phyloP scores from a whole-genome alignment of 2,113 vertebrate species.

The Rafetus swinhoei region DNA sequence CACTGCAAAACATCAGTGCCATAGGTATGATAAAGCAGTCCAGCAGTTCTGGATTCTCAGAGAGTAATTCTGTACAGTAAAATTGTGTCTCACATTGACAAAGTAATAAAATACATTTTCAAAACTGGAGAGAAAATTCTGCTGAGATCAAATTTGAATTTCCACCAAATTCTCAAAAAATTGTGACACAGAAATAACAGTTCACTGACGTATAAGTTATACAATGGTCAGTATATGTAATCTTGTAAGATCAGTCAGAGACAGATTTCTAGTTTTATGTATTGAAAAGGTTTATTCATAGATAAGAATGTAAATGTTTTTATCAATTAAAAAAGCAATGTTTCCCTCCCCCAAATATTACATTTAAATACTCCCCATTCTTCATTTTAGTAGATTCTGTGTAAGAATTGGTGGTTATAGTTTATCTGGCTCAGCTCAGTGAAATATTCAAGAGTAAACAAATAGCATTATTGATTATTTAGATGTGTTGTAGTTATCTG shows the following conservation, averaged over 20 bases:
- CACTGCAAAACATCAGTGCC: not conserved
- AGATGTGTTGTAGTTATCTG: not conserved
- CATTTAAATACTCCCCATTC: not conserved
- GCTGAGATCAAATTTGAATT: slow-evolving; percentile 15
- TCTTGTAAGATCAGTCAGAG: not conserved
- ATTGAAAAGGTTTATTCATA: not conserved
- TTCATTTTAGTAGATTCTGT: not conserved
- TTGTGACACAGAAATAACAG: not conserved
- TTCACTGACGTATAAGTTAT: not conserved
- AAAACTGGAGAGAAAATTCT: not conserved
- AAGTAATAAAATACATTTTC: not conserved
- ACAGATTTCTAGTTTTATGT: not conserved
- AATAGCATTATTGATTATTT: not conserved
- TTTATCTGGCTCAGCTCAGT: not conserved
- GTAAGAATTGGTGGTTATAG: not conserved
- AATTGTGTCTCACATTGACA: not conserved
- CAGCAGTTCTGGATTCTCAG: not conserved
- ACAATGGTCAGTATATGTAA: not conserved
- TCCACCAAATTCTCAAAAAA: slow-evolving; percentile 3
- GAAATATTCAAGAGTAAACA: not conserved
- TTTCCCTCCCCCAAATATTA: not conserved
- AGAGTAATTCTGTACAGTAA: not conserved
- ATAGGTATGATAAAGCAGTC: not conserved
- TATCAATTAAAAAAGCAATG: not conserved
- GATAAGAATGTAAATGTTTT: not conserved